Conservation (phyloP, 2,797 vertebrate genomes). For the Microctenopoma lineatum region DNA sequence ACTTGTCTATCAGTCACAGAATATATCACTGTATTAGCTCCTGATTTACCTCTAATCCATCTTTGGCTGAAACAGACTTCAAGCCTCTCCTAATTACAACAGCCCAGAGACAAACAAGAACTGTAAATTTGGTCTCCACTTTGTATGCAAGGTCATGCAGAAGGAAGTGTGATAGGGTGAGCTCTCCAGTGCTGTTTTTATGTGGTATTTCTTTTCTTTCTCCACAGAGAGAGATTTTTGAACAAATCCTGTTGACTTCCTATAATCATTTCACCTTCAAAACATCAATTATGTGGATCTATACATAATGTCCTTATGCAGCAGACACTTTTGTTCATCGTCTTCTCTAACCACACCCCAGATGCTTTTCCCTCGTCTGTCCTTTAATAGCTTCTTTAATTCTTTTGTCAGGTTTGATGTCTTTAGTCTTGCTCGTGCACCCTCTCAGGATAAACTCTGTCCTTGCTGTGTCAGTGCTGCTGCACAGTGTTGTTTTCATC, state of each 20-base stretch:
- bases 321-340: conserved; percentile 28
- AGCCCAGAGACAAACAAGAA: conserved; percentile 37
- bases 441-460: conserved; percentile 43
- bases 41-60: conserved; percentile 48
- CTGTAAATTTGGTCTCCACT: conserved; percentile 31
- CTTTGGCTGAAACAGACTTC: conserved; percentile 41
- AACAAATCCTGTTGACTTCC: conserved; percentile 41
- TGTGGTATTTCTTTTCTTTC: conserved; percentile 13
- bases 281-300: conserved; percentile 53
- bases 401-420: conserved; percentile 64
- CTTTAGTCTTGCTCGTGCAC: conserved; percentile 36
- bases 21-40: conserved; percentile 18
- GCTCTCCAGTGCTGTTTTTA: conserved; percentile 12
- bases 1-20: conserved; percentile 22
- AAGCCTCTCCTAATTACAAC: conserved; percentile 44
- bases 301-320: conserved; percentile 18
- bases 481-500: conserved; percentile 67
- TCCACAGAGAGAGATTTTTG: conserved; percentile 39
- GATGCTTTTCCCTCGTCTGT: conserved; percentile 31
- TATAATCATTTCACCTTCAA: conserved; percentile 52
- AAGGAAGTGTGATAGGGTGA: conserved; percentile 12
- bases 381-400: conserved; percentile 45
- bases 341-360: conserved; percentile 37
- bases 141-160: conserved; percentile 34
- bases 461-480: conserved; percentile 32